phyloP scores from a whole-genome alignment of 2,888 invertebrate genomes.

The Hesperia comma region DNA sequence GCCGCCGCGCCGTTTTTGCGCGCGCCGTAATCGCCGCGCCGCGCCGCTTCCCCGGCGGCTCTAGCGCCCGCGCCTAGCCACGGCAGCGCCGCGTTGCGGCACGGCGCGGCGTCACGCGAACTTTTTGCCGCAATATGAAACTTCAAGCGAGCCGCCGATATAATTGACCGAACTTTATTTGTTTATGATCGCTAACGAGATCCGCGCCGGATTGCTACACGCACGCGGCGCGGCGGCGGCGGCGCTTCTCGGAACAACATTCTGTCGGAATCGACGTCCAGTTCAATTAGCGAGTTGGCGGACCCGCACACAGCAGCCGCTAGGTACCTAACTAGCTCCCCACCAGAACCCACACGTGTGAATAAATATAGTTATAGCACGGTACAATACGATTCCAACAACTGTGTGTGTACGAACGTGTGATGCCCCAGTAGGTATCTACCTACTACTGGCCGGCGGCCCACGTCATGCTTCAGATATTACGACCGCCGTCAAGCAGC shows the following conservation, averaged over 20 bases:
- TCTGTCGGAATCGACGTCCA: conserved; percentile 16
- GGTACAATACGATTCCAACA: too few relatives aligned
- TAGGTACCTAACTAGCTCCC: too few relatives aligned
- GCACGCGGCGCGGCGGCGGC: conserved; percentile 3
- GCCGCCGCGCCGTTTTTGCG: conserved; percentile 51
- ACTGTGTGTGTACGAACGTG: too few relatives aligned
- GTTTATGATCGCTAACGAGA: conserved; percentile 27
- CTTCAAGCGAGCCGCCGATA: conserved; percentile 30
- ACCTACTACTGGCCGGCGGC: too few relatives aligned
- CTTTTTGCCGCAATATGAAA: conserved; percentile 39
- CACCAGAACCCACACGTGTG: too few relatives aligned
- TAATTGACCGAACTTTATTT: conserved; percentile 31
- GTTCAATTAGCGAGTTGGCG: conserved; percentile 10
- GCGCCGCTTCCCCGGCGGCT: not conserved
- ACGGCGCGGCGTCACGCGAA: conserved; percentile 47
- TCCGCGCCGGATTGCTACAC: conserved; percentile 24
- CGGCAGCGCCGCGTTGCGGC: conserved; percentile 44
- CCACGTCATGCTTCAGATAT: too few relatives aligned
- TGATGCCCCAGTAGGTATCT: too few relatives aligned
- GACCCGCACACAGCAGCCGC: too few relatives aligned
- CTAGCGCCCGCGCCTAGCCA: conserved; percentile 47
- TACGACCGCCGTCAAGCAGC: too few relatives aligned
- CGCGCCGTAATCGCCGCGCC: conserved; percentile 20
- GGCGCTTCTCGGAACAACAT: conserved; percentile 24
- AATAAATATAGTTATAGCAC: too few relatives aligned